Conservation (phyloP, 1,140 invertebrate genomes). For the Sycobia sp. region DNA sequence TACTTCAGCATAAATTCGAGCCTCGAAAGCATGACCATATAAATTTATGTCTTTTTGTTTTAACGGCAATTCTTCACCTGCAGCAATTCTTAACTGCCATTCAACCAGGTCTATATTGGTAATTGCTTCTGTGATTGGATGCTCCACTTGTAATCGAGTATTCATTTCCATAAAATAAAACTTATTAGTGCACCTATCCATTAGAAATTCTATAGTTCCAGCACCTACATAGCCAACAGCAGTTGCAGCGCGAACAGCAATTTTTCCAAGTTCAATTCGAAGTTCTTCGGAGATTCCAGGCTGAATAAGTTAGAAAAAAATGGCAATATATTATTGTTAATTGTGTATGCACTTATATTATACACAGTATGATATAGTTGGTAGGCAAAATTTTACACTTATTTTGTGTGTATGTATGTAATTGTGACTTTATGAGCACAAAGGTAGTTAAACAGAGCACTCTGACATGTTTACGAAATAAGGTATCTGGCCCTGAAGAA, state of each 20-base stretch:
- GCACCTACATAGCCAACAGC: conserved; percentile 96
- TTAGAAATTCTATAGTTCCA: conserved; percentile 94
- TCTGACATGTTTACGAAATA: too few species aligned
- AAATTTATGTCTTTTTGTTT: conserved; percentile 79
- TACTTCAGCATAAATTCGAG: conserved; percentile 93
- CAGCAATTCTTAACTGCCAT: conserved; percentile 91
- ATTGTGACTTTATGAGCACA: too few species aligned
- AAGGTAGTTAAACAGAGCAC: too few species aligned
- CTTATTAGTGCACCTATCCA: conserved; percentile 78
- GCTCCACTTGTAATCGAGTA: conserved; percentile 92
- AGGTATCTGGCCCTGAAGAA: too few species aligned
- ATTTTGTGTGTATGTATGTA: neutral
- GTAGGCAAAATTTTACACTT: neutral
- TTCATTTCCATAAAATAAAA: conserved; percentile 99
- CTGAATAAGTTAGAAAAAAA: conserved; percentile 54
- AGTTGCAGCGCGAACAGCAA: conserved; percentile 88
- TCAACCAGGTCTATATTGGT: conserved; percentile 94
- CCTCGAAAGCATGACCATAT: conserved; percentile 87
- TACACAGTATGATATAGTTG: too few species aligned
- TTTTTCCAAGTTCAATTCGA: conserved; percentile 79
- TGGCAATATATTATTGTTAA: too few species aligned
- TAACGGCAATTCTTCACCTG: conserved; percentile 83
- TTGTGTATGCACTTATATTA: too few species aligned
- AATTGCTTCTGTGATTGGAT: conserved; percentile 98
- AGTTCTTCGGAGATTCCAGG: conserved; percentile 81